Conservation (phyloP, 2,797 vertebrate species). For the Carduelis carduelis region DNA sequence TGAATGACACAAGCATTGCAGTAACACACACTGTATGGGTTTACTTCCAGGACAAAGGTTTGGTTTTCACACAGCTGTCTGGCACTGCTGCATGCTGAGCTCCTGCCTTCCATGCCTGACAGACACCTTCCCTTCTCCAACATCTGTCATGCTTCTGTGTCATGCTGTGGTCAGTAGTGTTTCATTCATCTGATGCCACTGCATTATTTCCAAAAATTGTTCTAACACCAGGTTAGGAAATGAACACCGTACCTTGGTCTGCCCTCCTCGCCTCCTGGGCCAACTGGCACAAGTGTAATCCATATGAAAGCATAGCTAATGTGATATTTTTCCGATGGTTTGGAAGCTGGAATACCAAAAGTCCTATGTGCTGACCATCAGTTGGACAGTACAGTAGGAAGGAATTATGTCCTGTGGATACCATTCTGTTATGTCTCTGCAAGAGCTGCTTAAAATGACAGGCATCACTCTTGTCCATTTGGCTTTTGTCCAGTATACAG, state of each 20-base stretch:
- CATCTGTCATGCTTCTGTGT: background rate
- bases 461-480: background rate
- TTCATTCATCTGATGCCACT: background rate
- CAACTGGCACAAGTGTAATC: background rate
- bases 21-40: background rate
- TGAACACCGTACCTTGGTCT: background rate
- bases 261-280: background rate
- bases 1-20: background rate
- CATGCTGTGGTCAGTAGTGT: background rate
- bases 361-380: background rate
- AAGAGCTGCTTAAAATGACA: slow-evolving; percentile 19
- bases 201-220: background rate
- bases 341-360: background rate
- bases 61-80: background rate
- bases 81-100: background rate
- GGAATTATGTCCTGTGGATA: background rate
- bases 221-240: slow-evolving; percentile 1
- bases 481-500: background rate
- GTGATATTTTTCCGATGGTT: background rate
- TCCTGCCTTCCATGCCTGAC: background rate
- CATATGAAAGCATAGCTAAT: background rate
- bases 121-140: background rate
- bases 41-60: slow-evolving; percentile 13
- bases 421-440: background rate
- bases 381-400: background rate